Percentiles rank a stretch among this genome's conserved stretches.
Evolutionary conservation across 2,113 vertebrate genomes (phyloP).

Genomic region (Murina feae): DNA sequence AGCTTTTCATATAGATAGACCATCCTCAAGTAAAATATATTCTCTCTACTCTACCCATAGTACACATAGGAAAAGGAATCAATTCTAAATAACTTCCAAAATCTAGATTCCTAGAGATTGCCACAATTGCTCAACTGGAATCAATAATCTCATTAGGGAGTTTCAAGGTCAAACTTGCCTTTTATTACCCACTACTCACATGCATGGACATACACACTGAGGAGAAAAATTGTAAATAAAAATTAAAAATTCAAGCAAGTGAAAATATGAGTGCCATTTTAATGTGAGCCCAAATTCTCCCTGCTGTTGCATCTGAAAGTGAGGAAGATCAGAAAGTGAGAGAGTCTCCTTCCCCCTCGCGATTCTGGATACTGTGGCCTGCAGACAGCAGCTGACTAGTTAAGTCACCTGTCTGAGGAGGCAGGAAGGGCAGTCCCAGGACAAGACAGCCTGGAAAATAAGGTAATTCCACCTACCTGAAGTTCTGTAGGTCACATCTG

Average conservation of each 20-base stretch:
- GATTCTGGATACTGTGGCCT: too few species aligned
- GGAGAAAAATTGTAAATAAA: neutral
- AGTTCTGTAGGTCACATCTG: neutral
- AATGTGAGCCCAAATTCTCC: neutral
- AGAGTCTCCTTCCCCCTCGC: neutral
- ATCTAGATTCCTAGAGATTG: neutral
- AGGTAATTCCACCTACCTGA: fast-evolving
- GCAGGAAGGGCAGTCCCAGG: neutral
- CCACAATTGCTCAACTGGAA: neutral
- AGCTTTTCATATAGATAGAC: neutral
- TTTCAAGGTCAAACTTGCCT: neutral
- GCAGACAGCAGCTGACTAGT: neutral
- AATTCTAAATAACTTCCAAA: neutral
- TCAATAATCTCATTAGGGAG: neutral
- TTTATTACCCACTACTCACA: neutral
- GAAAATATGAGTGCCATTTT: neutral
- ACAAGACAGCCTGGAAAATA: neutral
- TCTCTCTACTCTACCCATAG: neutral
- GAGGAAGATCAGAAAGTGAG: neutral
- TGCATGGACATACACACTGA: neutral
- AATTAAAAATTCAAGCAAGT: neutral
- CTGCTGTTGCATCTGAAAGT: neutral
- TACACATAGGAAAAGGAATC: neutral
- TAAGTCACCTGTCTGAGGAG: too few species aligned
- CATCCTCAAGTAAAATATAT: neutral